Percentiles rank a stretch among this genome's conserved stretches.
phyloP scores from a whole-genome alignment of 2,113 vertebrate genomes.

The chimpanzee (Pan troglodytes) region NHGRI_mPanTro3-v2.1_pri NC_072415.2:63314001-63314500 shows the following conservation, averaged over 20 bases:
- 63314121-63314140: neutral
- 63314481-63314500: neutral
- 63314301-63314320: neutral
- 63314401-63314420: neutral
- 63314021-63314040: neutral
- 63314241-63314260: neutral
- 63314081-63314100: neutral
- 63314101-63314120: neutral
- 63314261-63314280: neutral
- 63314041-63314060: neutral
- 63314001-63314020: neutral
- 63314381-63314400: neutral
- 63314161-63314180: neutral
- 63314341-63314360: neutral
- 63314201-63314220: neutral
- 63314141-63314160: neutral
- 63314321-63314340: neutral
- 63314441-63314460: neutral
- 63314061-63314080: neutral
- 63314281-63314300: neutral
- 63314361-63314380: neutral
- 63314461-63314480: neutral
- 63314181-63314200: neutral
- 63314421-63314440: neutral
- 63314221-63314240: neutral